Evolutionary conservation across 2,113 vertebrate species (phyloP).

Genomic region (Melospiza georgiana): DNA sequence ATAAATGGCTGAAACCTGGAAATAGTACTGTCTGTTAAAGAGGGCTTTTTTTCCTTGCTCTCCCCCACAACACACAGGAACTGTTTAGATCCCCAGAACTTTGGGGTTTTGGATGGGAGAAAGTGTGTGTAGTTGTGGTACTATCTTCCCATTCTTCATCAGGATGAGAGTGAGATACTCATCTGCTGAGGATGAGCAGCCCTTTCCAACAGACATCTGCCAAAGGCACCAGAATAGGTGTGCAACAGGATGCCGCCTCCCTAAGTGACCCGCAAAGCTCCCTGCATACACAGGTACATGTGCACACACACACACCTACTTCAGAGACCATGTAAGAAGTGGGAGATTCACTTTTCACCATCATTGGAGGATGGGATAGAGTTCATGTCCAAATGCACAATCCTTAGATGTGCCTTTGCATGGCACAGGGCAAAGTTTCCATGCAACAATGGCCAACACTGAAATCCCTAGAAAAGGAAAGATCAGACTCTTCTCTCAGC

Average conservation of each 20-base stretch:
- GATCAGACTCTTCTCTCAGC: neutral
- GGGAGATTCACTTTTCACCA: neutral
- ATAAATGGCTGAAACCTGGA: slow-evolving; percentile 32
- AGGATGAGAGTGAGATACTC: neutral
- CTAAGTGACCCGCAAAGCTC: slow-evolving; percentile 6
- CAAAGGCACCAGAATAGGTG: neutral
- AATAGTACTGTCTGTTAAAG: neutral
- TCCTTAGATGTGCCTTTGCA: neutral
- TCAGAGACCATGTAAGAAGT: slow-evolving; percentile 32
- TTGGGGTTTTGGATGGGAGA: slow-evolving; percentile 45
- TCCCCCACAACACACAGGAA: neutral
- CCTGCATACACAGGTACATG: neutral
- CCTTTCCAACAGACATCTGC: neutral
- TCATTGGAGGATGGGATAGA: neutral
- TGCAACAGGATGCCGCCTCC: neutral
- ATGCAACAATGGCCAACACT: neutral
- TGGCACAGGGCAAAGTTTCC: neutral
- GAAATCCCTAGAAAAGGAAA: neutral
- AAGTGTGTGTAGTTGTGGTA: slow-evolving; percentile 10
- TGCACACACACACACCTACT: neutral
- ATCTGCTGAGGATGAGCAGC: neutral
- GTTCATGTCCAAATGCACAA: neutral
- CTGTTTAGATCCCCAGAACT: slow-evolving; percentile 26
- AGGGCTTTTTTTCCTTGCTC: neutral
- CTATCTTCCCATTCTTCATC: slow-evolving; percentile 7